phyloP scores from a whole-genome alignment of 1,140 invertebrate genomes.

The Drosophila bipectinata region DNA sequence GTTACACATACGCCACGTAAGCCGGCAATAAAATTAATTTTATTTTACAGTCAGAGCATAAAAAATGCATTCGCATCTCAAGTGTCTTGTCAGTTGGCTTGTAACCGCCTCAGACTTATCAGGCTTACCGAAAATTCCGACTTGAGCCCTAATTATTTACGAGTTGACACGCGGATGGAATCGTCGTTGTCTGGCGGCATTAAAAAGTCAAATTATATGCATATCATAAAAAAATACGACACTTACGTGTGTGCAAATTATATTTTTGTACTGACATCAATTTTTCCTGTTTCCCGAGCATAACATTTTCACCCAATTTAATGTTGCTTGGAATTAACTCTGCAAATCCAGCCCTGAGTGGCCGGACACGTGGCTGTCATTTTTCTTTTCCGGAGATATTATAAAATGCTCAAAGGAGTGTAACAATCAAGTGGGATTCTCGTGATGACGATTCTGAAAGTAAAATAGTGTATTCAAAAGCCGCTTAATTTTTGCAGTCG shows the following conservation, averaged over 20 bases:
- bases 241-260: conserved; percentile 48
- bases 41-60: conserved; percentile 34
- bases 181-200: conserved; percentile 1
- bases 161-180: conserved; percentile 29
- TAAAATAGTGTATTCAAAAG: not conserved
- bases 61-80: conserved; percentile 41
- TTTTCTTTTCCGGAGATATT: not conserved
- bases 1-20: conserved; percentile 40
- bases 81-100: conserved; percentile 38
- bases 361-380: conserved; percentile 20
- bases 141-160: conserved; percentile 73
- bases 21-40: conserved; percentile 41
- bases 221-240: conserved; percentile 68
- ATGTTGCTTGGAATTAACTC: conserved; percentile 19
- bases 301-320: conserved; percentile 68
- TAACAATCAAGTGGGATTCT: not conserved
- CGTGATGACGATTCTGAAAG: conserved; percentile 12
- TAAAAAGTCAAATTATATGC: conserved; percentile 63
- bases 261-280: conserved; percentile 20
- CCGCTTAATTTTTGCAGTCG: not conserved
- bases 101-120: conserved; percentile 4
- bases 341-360: conserved; percentile 1
- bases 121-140: conserved; percentile 12
- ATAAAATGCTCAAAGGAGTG: not conserved
- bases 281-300: conserved; percentile 6